Base-by-base conservation (phyloP, 2,888 invertebrate species). In the Pachymerium ferrugineum region DNA sequence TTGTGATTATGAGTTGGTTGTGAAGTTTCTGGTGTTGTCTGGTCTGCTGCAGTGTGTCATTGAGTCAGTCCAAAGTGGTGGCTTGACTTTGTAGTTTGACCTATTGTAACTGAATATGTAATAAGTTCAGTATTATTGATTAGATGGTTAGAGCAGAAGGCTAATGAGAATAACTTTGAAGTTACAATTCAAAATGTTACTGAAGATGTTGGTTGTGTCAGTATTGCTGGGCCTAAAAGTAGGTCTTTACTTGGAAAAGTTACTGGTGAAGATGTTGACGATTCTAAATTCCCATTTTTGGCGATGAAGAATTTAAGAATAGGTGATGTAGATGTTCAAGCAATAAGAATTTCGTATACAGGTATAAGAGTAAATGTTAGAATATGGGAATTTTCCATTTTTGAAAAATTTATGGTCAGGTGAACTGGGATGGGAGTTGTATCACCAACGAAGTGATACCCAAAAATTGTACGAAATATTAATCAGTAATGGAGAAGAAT, bases 381-480 rank as follows among this genome's bases (percentile, higher is more conserved):
- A 38, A 30, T 73, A 1, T 5, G 19, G 16, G 29, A 71, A 73
- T 73, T 5, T 73, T 5, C 30, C 14, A 22, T 74, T 74, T 10
- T 54, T 73, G n/a, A 19, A 16, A 16, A 38, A 74, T 74, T 10
- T n/a, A 54, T 38, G 33, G 31, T 16, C 38, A 81, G 83, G 84
- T 42, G 84, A 85, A 77, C 78, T 83, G n/a, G 84, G 83, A 22
- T 84, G 82, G 81, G 84, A 84, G 75, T 75, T 84, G 22, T 84
- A 84, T 79, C 81, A 81, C 74, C 77, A 79, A 2, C 77, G 79
- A 2, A 77, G 80, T 0, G 79, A 83, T 70, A 79, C 81, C 3
- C 75, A 77, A 10, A 76, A 77, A 16, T 78, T 85, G 31, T 85
- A 84, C 76, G 78, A 81, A 25, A 79, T 80, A 0, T 77, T 84